phyloP scores from a whole-genome alignment of 2,113 vertebrate genomes.

The Amphiprion percula region DNA sequence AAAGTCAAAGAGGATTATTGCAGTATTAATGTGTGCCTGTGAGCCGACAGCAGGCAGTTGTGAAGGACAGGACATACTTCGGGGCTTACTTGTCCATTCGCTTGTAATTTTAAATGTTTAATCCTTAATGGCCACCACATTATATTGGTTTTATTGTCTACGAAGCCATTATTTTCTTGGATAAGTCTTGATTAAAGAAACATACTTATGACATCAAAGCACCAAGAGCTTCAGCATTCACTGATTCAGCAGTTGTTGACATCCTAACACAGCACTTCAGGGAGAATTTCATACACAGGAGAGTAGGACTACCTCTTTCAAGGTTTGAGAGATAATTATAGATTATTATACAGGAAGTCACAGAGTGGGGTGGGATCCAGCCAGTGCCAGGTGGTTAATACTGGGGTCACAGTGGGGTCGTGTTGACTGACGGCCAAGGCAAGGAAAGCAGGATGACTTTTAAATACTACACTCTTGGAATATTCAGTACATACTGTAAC shows the following conservation, averaged over 20 bases:
- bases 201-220: slow-evolving; percentile 58
- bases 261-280: slow-evolving; percentile 48
- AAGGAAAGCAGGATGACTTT: slow-evolving; percentile 46
- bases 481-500: slow-evolving; percentile 31
- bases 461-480: slow-evolving; percentile 56
- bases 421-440: slow-evolving; percentile 56
- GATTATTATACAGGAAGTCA: slow-evolving; percentile 61
- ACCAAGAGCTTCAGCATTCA: slow-evolving; percentile 30
- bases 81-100: slow-evolving; percentile 66
- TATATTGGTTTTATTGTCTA: slow-evolving; percentile 68
- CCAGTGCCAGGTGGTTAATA: slow-evolving; percentile 52
- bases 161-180: slow-evolving; percentile 54
- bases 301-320: slow-evolving; percentile 51
- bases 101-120: slow-evolving; percentile 71
- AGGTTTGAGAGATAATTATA: slow-evolving; percentile 73
- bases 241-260: slow-evolving; percentile 65
- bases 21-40: slow-evolving; percentile 51
- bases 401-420: slow-evolving; percentile 45
- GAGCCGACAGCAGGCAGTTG: slow-evolving; percentile 51
- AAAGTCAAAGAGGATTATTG: slow-evolving; percentile 68
- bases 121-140: slow-evolving; percentile 66
- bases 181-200: slow-evolving; percentile 73
- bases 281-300: slow-evolving; percentile 42
- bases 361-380: slow-evolving; percentile 44
- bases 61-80: slow-evolving; percentile 66